Percentiles rank a stretch among this genome's conserved stretches.
These are phyloP conservation scores for Gopherus flavomarginatus DNA, from an alignment of 2,113 vertebrate species.

Conservation along the genomic window DNA sequence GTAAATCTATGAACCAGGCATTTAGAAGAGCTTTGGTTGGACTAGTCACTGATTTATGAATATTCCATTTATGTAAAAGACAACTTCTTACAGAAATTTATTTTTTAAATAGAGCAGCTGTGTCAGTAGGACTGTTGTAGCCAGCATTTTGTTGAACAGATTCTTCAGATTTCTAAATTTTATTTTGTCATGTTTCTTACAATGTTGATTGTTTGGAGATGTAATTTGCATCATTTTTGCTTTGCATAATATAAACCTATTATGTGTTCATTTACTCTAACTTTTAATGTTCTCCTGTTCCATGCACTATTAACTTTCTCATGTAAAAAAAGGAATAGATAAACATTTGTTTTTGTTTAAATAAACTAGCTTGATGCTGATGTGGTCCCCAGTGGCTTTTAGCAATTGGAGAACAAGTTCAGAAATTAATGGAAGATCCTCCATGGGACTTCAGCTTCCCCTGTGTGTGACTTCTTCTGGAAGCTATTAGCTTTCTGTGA, in stretches of 20 bases:
- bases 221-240: conserved; percentile 3
- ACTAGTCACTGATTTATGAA: conserved; percentile 34
- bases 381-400: background rate
- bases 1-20: conserved; percentile 37
- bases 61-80: conserved; percentile 49
- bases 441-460: background rate
- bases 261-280: background rate
- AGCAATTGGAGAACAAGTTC: background rate
- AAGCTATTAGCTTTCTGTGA: background rate
- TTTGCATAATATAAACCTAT: background rate
- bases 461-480: background rate
- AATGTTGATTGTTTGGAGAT: background rate
- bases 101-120: conserved; percentile 45
- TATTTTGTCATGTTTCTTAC: conserved; percentile 8
- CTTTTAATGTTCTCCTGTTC: background rate
- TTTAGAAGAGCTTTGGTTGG: conserved; percentile 45
- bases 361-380: background rate
- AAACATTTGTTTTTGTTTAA: background rate
- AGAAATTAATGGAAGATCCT: background rate
- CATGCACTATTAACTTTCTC: background rate
- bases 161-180: conserved; percentile 6
- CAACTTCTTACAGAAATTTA: conserved; percentile 11
- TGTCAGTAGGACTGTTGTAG: background rate
- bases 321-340: background rate
- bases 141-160: background rate